phyloP scores from a whole-genome alignment of 1,140 invertebrate species.

The Nebria ingens region DNA sequence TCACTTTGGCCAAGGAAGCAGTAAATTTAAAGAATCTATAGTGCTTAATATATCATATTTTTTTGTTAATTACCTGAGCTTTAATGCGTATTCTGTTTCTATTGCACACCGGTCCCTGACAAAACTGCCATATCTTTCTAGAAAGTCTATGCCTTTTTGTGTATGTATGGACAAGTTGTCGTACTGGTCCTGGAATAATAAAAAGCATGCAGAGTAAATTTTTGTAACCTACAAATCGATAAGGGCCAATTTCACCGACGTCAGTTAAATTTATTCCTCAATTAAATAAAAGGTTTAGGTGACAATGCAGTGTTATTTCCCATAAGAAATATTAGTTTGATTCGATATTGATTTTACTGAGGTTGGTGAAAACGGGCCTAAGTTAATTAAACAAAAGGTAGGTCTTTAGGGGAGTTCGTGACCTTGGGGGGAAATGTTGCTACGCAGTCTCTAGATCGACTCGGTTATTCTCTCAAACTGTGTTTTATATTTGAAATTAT shows the following conservation, averaged over 20 bases:
- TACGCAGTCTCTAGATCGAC: too few relatives aligned
- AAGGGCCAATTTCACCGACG: neutral
- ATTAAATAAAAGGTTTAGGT: conserved; percentile 1
- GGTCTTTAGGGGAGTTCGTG: too few relatives aligned
- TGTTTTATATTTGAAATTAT: too few relatives aligned
- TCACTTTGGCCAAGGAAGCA: too few relatives aligned
- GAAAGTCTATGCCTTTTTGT: conserved; percentile 94
- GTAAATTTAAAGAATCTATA: too few relatives aligned
- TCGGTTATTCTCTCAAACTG: too few relatives aligned
- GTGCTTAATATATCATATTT: too few relatives aligned
- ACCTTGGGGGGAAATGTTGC: too few relatives aligned
- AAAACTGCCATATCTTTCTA: conserved; percentile 91
- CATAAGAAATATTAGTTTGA: neutral
- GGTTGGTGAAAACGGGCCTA: neutral
- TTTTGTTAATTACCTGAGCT: conserved; percentile 70
- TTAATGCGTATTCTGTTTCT: conserved; percentile 92
- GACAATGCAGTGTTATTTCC: conserved; percentile 3
- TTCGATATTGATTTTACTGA: neutral
- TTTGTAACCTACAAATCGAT: neutral
- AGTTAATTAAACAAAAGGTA: too few relatives aligned
- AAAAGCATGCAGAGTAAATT: conserved; percentile 20
- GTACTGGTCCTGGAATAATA: conserved; percentile 87
- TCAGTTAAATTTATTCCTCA: neutral
- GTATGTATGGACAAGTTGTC: conserved; percentile 91
- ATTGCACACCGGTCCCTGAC: conserved; percentile 87